Evolutionary conservation across 2,113 vertebrate genomes (phyloP).

Genomic region (Alaudala cheleensis): DNA sequence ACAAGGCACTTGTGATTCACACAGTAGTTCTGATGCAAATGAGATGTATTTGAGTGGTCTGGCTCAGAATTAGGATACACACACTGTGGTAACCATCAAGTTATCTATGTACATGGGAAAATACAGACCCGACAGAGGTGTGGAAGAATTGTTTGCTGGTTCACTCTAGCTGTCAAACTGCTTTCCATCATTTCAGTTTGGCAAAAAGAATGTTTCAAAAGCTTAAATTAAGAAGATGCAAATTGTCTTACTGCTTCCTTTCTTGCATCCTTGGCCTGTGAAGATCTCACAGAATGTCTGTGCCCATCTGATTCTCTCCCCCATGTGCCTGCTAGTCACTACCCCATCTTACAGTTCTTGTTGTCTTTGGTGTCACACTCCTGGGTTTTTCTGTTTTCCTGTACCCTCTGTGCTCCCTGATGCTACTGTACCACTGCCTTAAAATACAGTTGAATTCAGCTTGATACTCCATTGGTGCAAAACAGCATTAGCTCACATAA

Average conservation of each 20-base stretch:
- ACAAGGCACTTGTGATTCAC: not conserved
- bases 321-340: not conserved
- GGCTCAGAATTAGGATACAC: not conserved
- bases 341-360: not conserved
- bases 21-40: not conserved
- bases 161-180: not conserved
- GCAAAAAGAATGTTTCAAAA: not conserved
- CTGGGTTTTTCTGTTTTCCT: not conserved
- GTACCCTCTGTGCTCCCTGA: not conserved
- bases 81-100: not conserved
- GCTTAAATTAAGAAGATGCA: not conserved
- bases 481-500: not conserved
- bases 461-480: not conserved
- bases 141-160: not conserved
- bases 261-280: not conserved
- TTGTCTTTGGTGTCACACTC: not conserved
- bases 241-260: not conserved
- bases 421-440: not conserved
- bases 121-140: not conserved
- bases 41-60: not conserved
- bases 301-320: not conserved
- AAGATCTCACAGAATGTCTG: not conserved
- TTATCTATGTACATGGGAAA: not conserved
- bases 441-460: not conserved
- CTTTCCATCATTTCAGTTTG: not conserved